phyloP scores from a whole-genome alignment of 2,113 vertebrate genomes.

The Hemiscyllium ocellatum region DNA sequence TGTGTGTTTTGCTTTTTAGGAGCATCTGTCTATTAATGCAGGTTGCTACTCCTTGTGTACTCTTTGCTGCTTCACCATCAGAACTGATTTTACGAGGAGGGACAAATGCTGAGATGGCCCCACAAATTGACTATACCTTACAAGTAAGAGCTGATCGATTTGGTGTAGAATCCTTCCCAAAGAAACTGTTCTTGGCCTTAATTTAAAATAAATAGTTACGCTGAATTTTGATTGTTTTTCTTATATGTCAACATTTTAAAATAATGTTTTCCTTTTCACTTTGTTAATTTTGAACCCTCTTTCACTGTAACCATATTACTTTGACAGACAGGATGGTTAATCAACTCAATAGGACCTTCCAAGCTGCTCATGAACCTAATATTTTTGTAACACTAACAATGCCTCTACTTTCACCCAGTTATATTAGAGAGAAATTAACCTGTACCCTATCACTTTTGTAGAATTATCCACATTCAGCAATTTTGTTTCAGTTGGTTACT shows the following conservation, averaged over 20 bases:
- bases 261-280: background rate
- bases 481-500: background rate
- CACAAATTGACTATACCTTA: constrained; percentile 88
- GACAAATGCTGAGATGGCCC: constrained; percentile 95
- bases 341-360: background rate
- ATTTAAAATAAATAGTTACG: background rate
- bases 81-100: constrained; percentile 83
- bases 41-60: constrained; percentile 79
- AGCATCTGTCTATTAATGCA: constrained; percentile 91
- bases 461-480: background rate
- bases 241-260: background rate
- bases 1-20: constrained; percentile 55
- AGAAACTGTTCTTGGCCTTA: background rate
- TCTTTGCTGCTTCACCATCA: constrained; percentile 74
- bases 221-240: background rate
- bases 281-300: background rate
- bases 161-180: background rate
- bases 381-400: background rate
- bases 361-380: background rate
- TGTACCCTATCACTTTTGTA: background rate
- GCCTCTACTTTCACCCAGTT: background rate
- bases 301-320: background rate
- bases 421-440: background rate
- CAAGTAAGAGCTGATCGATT: constrained; percentile 57
- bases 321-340: background rate